Conservation (phyloP, 2,113 vertebrate species). For the Clupea harengus region DNA sequence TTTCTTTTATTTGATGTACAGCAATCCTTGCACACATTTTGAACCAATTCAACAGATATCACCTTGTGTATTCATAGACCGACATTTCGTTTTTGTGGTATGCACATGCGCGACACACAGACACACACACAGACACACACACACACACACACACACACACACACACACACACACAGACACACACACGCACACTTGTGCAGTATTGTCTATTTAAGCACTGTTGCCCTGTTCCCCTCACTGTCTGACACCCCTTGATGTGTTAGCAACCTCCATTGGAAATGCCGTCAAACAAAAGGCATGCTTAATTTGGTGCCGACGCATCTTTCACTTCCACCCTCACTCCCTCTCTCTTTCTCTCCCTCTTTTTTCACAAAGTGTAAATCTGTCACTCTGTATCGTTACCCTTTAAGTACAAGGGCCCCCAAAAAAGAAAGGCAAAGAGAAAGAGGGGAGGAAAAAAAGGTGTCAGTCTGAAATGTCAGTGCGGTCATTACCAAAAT, state of each 20-base stretch:
- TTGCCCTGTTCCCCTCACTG: neutral
- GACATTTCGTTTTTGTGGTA: constrained; percentile 30
- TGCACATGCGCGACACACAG: neutral
- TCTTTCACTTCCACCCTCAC: neutral
- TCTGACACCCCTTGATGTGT: neutral
- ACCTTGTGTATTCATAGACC: constrained; percentile 21
- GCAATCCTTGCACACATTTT: neutral
- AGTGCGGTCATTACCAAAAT: constrained; percentile 66
- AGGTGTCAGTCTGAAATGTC: constrained; percentile 65
- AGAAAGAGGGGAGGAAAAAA: constrained; percentile 42
- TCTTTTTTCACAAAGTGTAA: constrained; percentile 46
- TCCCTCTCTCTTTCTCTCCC: neutral
- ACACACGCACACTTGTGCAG: neutral
- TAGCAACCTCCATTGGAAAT: neutral
- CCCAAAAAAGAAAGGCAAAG: constrained; percentile 40
- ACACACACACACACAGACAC: neutral
- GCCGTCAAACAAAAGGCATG: neutral
- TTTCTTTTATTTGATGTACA: too few relatives aligned
- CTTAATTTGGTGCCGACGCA: constrained; percentile 18
- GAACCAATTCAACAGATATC: neutral
- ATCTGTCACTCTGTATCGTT: constrained; percentile 56
- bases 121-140: neutral
- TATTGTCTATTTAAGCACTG: too few relatives aligned
- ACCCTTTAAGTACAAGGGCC: constrained; percentile 55
- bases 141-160: neutral